These are phyloP conservation scores for Empis livida DNA, from an alignment of 2,888 invertebrate genomes.

Conservation along the genomic window DNA sequence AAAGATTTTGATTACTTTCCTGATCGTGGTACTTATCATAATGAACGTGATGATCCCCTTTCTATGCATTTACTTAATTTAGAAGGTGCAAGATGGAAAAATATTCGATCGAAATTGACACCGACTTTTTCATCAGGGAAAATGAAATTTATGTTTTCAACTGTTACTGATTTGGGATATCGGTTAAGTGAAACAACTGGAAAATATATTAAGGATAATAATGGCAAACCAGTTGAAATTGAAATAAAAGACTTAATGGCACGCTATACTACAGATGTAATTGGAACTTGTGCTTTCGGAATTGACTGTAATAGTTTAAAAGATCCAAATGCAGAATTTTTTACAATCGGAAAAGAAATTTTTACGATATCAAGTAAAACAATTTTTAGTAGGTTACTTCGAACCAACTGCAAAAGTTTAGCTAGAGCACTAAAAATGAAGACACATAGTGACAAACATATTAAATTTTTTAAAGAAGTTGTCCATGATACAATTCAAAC, in stretches of 20 bases:
- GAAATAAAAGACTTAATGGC: conserved; percentile 36
- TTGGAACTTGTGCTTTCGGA: conserved; percentile 39
- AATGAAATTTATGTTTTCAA: conserved; percentile 37
- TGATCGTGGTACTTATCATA: conserved; percentile 25
- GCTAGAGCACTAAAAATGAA: conserved; percentile 20
- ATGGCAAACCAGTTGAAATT: conserved; percentile 14
- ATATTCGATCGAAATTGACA: conserved; percentile 33
- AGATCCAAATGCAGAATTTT: conserved; percentile 31
- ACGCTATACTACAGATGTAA: conserved; percentile 39
- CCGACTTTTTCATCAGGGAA: conserved; percentile 39
- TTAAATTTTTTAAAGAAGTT: conserved; percentile 26
- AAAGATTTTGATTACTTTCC: conserved; percentile 31
- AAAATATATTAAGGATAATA: not conserved
- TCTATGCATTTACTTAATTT: conserved; percentile 25
- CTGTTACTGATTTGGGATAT: conserved; percentile 18
- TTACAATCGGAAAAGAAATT: conserved; percentile 17
- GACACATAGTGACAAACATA: conserved; percentile 18
- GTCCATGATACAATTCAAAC: conserved; percentile 31
- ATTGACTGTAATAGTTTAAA: conserved; percentile 35
- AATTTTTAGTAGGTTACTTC: conserved; percentile 6
- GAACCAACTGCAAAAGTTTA: conserved; percentile 7
- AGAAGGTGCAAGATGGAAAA: conserved; percentile 36
- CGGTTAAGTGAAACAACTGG: conserved; percentile 13
- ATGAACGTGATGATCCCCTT: conserved; percentile 29
- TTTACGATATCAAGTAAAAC: conserved; percentile 9